Base-by-base conservation (phyloP, 2,113 vertebrate species). In the Sorex araneus region DNA sequence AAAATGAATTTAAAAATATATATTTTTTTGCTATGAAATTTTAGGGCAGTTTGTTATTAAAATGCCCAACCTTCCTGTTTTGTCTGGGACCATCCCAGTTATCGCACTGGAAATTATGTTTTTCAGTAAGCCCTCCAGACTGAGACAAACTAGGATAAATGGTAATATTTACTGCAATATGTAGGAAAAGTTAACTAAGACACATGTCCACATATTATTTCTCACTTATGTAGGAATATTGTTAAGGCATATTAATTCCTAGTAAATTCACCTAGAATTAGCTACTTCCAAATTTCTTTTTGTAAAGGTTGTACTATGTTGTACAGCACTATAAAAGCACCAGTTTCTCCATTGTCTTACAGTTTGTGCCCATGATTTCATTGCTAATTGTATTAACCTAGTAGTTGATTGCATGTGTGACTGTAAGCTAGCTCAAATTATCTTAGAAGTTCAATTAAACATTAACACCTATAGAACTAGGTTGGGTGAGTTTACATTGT, bases 381-480 rank as follows among this genome's bases (percentile, higher is more conserved):
- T 90, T 47, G 32, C 40, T 81, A 74, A 78, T 64, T 40, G 75
- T 73, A 57, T 66, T 34, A 47, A 87, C 21, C 64, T 57, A 69
- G 54, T 93, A 45, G 91, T 84, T 90, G 32, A 80, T 74, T 74
- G 4, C 30, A 21, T 40, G 19, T 79, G 12, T 74, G 90, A 90
- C 13, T 79, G 12, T 77, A 92, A 88, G 6, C 25, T 71, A 23
- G 30, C 34, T 92, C 71, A 78, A 47, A 80, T 90, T 87, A 16
- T 82, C 36, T 89, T 71, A 70, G 23, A 93, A 69, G 82, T 79
- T 8, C 5, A 40, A 36, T 85, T 88, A 92, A 90, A 76, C 32
- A 81, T 93, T 86, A 82, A 79, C 0, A 13, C 43, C 89, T 81
- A 6, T n/a, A 47, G 34, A 87, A 86, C 54, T 83, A 27, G 89